Evolutionary conservation across 2,888 invertebrate genomes (phyloP), one percentile per base, ranked within the genome.

Genomic region (Lampropteryx suffumata): DNA sequence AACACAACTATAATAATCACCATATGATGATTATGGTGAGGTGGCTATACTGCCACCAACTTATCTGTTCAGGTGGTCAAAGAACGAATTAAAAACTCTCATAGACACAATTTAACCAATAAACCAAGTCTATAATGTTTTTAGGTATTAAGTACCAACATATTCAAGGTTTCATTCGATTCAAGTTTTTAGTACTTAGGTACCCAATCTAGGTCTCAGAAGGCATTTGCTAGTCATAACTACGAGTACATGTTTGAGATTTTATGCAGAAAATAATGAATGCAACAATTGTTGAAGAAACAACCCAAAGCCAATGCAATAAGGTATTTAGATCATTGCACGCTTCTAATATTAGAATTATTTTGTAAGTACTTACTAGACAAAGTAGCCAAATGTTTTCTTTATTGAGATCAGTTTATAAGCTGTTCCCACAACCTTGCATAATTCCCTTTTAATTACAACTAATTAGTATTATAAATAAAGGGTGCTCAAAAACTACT

Each of bases 401-500:
- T 39, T 34, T 12, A 43, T 37, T 17, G 12, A 40, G 36, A 37
- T 37, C 33, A 12, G 37, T 33, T 41, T 17, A 29, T 21, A 51
- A 41, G 32, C 36, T 30, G 29, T 12, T 24, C 14, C 24, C 14
- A n/a, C 55, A 52, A 55, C 70, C 70, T 73, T 62, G 63, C 3
- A 13, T 37, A 46, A 42, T 36, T 45, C 36, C 37, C 41, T 68
- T 55, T 60, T 67, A 67, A 72, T 67, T 66, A 62, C 55, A 64
- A 67, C 60, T 68, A 72, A 72, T 75, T 73, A 68, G 66, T 62
- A 48, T n/a, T 69, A 67, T 65, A 70, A 55, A 56, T 30, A 42
- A 12, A 42, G 42, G 33, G 33, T 33, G 42, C 7, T 1, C 1
- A 8, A 29, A 17, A 13, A 13, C 11, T 9, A 17, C 24, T 24